Evolutionary conservation across 2,797 vertebrate genomes (phyloP).

Genomic region (Sebastes ruberrimus): DNA sequence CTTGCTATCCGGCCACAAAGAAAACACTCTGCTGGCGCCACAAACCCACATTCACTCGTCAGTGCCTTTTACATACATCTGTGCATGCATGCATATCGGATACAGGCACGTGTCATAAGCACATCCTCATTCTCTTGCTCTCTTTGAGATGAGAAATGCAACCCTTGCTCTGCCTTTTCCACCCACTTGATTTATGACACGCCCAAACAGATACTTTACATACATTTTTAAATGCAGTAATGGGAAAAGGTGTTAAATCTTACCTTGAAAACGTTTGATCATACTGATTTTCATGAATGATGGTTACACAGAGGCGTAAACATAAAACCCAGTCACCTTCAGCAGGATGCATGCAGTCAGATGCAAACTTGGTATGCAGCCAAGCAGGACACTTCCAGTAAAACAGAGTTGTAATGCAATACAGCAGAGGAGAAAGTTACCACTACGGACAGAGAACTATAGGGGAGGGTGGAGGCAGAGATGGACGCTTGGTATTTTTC

Average conservation of each 20-base stretch:
- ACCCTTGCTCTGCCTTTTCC: not conserved
- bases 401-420: constrained; percentile 47
- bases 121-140: not conserved
- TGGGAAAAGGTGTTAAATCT: not conserved
- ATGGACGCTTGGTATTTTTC: constrained; percentile 34
- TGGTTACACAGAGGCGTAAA: constrained; percentile 6
- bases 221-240: not conserved
- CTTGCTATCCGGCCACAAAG: not conserved
- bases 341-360: constrained; percentile 26
- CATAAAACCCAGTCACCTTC: constrained; percentile 34
- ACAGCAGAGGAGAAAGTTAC: constrained; percentile 39
- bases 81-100: not conserved
- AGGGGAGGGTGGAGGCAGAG: constrained; percentile 18
- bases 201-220: not conserved
- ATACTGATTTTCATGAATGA: constrained; percentile 13
- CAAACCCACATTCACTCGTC: not conserved
- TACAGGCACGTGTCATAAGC: not conserved
- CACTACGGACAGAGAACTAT: constrained; percentile 1
- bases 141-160: not conserved
- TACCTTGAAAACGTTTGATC: constrained; percentile 30
- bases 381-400: constrained; percentile 64
- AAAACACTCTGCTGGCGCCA: not conserved
- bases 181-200: not conserved
- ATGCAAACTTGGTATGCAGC: constrained; percentile 38
- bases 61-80: not conserved